Conservation (phyloP, 2,888 invertebrate species). For the Perdita meconis region DNA sequence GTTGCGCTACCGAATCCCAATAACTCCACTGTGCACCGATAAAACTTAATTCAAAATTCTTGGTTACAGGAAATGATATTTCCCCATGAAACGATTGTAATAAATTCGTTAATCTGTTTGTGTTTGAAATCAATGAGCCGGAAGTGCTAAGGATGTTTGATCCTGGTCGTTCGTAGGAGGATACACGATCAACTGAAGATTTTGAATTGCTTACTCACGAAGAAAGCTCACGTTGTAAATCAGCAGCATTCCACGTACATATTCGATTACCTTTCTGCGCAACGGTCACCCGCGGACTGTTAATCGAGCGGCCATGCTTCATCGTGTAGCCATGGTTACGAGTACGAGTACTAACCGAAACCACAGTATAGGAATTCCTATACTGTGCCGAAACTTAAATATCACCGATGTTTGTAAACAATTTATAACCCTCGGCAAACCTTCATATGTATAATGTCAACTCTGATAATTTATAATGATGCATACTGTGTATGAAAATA, state of each 20-base stretch:
- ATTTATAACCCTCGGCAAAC: no score
- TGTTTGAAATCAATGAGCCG: neutral
- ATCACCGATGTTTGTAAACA: no score
- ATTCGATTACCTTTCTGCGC: constrained; percentile 67
- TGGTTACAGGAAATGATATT: neutral
- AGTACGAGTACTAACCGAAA: constrained; percentile 71
- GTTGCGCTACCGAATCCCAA: no score
- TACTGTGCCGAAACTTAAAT: no score
- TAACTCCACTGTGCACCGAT: no score
- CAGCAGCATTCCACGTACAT: constrained; percentile 53
- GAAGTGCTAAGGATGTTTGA: neutral
- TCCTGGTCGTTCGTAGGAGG: neutral
- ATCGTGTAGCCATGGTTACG: constrained; percentile 76
- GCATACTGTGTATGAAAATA: no score
- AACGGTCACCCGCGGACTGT: constrained; percentile 77
- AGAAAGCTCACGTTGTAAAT: constrained; percentile 43
- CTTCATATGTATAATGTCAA: no score
- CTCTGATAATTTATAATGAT: no score
- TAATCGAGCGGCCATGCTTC: constrained; percentile 74
- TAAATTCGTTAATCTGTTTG: neutral
- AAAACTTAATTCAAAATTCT: no score
- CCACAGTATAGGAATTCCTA: no score
- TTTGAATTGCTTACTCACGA: constrained; percentile 55
- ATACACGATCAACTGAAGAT: neutral
- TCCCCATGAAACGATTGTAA: neutral